Conservation (phyloP, 2,113 vertebrate genomes). For the Callipepla squamata region DNA sequence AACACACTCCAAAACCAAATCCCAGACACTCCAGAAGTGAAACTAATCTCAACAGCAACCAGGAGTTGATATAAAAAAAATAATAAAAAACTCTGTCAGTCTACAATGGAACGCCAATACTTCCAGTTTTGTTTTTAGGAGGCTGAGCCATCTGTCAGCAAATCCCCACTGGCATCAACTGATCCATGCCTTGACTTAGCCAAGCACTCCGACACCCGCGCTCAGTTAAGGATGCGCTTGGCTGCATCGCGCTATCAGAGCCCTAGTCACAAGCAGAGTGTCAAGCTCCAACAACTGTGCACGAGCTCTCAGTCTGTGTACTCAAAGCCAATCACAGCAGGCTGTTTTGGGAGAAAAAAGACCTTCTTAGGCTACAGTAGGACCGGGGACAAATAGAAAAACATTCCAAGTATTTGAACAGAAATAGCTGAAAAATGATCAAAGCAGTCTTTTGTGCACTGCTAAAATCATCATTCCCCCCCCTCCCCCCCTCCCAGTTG, state of each 20-base stretch:
- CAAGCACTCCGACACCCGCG: not conserved
- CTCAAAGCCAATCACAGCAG: slow-evolving; percentile 14
- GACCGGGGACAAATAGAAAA: slow-evolving; percentile 38
- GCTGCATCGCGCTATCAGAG: not conserved
- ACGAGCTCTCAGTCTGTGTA: not conserved
- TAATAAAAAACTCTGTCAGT: not conserved
- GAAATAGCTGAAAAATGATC: slow-evolving; percentile 21
- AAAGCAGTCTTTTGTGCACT: slow-evolving; percentile 46
- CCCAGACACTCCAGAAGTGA: slow-evolving; percentile 21
- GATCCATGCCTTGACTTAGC: not conserved
- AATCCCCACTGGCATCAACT: not conserved
- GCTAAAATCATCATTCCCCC: slow-evolving; percentile 14
- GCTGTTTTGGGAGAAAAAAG: not conserved
- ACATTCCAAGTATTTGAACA: slow-evolving; percentile 41
- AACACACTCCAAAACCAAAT: slow-evolving; percentile 53
- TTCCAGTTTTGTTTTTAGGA: slow-evolving; percentile 40
- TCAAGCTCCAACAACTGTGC: not conserved
- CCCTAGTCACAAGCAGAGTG: not conserved
- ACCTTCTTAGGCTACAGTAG: slow-evolving; percentile 17
- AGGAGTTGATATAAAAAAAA: not conserved
- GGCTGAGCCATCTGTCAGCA: slow-evolving; percentile 12
- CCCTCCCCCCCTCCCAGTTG: slow-evolving; percentile 3
- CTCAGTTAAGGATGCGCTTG: not conserved
- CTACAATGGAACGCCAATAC: slow-evolving; percentile 17
- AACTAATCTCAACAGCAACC: slow-evolving; percentile 51